These are phyloP conservation scores for Synergus gifuensis DNA, from an alignment of 2,888 invertebrate genomes.

Conservation along the genomic window DNA sequence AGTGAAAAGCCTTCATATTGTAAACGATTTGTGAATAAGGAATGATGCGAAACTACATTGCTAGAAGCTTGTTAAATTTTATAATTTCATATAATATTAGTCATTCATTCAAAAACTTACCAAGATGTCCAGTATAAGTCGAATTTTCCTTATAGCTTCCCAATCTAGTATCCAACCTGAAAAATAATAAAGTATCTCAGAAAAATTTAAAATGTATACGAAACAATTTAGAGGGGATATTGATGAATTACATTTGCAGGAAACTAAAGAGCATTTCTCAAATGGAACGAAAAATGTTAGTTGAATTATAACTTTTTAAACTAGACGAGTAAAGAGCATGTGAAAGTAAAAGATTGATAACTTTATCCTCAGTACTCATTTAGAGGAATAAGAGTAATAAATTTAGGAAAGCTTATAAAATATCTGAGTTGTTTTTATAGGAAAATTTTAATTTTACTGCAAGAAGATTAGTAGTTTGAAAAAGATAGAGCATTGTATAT, in stretches of 20 bases:
- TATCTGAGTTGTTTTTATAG: background rate
- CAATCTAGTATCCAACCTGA: background rate
- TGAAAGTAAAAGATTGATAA: background rate
- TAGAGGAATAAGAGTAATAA: background rate
- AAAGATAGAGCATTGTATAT: constrained; percentile 13
- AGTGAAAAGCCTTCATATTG: too few relatives aligned
- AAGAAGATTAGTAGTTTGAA: background rate
- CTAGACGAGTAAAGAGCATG: background rate
- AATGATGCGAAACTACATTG: too few relatives aligned
- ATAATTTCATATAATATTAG: too few relatives aligned
- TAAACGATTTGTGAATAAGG: too few relatives aligned
- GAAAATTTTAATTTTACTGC: background rate
- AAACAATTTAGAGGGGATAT: background rate
- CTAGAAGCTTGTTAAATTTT: too few relatives aligned
- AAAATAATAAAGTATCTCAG: background rate
- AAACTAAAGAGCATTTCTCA: background rate
- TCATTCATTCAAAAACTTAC: too few relatives aligned
- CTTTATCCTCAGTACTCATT: background rate
- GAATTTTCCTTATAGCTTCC: too few relatives aligned
- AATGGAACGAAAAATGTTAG: background rate
- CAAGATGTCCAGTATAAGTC: too few relatives aligned
- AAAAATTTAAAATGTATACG: background rate
- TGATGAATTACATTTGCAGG: background rate
- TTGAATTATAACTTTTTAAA: background rate
- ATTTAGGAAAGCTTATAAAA: background rate